Percentiles rank a stretch among this genome's conserved stretches.
Conservation (phyloP, 2,113 vertebrate species). For the Tychaedon coryphoeus region DNA sequence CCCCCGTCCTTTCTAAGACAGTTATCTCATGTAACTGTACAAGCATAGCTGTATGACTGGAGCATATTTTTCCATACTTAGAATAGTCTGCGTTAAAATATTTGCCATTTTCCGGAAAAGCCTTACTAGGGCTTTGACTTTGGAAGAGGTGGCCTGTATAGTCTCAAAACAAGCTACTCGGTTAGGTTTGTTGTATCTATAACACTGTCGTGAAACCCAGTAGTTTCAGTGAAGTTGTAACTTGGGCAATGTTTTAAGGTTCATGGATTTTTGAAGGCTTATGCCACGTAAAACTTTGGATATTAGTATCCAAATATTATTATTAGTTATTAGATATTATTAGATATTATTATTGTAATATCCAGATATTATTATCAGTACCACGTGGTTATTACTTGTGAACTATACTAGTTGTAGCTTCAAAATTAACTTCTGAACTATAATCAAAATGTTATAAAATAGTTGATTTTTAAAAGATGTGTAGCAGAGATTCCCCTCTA, state of each 20-base stretch:
- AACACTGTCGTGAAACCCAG: neutral
- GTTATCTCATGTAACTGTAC: neutral
- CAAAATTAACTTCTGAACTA: neutral
- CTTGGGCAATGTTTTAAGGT: neutral
- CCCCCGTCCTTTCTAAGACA: accelerated
- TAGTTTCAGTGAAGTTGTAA: neutral
- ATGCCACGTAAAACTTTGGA: neutral
- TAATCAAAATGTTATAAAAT: neutral
- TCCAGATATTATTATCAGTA: neutral
- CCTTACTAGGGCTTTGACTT: neutral
- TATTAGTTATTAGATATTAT: too few species aligned
- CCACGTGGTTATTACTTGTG: neutral
- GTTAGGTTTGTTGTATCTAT: neutral
- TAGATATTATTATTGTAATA: too few species aligned
- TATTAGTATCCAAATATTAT: too few species aligned
- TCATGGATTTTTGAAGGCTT: neutral
- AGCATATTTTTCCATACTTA: neutral
- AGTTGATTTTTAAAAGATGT: neutral
- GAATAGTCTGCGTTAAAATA: neutral
- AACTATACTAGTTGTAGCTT: neutral
- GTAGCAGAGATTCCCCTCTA: neutral
- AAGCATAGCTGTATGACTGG: neutral
- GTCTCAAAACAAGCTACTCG: neutral
- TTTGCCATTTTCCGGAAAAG: neutral
- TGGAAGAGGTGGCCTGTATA: neutral